phyloP scores from a whole-genome alignment of 2,113 vertebrate species.

The Morone chrysops region DNA sequence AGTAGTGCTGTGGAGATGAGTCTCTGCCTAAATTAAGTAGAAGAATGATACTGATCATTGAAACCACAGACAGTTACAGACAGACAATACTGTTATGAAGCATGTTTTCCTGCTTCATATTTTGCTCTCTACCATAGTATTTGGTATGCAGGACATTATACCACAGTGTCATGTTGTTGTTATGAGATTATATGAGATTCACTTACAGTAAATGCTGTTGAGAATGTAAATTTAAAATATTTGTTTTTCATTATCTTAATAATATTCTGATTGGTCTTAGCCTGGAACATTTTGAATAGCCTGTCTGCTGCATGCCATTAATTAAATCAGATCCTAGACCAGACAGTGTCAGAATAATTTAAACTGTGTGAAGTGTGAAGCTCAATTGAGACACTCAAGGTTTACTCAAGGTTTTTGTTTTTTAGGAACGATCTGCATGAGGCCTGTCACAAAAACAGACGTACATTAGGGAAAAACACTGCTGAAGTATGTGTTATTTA shows the following conservation, averaged over 20 bases:
- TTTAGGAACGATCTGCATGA: not conserved
- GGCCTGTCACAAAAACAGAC: not conserved
- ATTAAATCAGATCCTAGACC: slow-evolving; percentile 3
- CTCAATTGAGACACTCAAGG: not conserved
- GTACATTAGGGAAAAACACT: not conserved
- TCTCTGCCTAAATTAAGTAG: not conserved
- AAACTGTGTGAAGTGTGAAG: not conserved
- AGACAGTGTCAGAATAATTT: not conserved
- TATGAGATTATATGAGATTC: too few relatives aligned
- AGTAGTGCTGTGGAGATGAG: too few relatives aligned
- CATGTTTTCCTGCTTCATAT: not conserved
- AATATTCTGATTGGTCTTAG: not conserved
- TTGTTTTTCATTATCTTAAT: not conserved
- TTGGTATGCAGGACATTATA: not conserved
- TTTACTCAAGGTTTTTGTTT: not conserved
- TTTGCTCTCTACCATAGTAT: not conserved
- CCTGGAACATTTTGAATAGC: not conserved
- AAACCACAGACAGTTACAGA: not conserved
- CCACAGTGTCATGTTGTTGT: not conserved
- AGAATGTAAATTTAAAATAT: not conserved
- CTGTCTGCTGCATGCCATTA: not conserved
- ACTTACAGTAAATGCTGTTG: not conserved
- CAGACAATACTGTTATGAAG: not conserved
- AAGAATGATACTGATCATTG: not conserved
- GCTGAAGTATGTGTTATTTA: slow-evolving; percentile 1